These are phyloP conservation scores for Plebejus argus DNA, from an alignment of 2,888 invertebrate species.

Conservation along the genomic window DNA sequence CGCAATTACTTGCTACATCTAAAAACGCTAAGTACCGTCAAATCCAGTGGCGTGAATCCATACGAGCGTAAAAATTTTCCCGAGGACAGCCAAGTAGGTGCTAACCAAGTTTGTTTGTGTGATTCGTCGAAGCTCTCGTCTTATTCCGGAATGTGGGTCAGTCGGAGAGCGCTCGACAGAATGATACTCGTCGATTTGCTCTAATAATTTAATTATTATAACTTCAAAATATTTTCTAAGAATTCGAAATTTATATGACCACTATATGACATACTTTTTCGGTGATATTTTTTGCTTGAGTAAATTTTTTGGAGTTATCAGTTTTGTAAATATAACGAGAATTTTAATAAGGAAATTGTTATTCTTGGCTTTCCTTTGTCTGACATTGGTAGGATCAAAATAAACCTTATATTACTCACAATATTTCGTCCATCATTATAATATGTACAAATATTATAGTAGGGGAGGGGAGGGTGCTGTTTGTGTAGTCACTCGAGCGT, in stretches of 20 bases:
- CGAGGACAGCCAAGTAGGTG: not conserved
- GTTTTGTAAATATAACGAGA: no score
- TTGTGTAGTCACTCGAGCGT: no score
- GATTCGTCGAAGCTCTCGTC: not conserved
- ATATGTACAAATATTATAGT: no score
- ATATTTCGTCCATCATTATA: no score
- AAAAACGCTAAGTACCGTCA: no score
- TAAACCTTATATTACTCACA: no score
- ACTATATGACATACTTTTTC: not conserved
- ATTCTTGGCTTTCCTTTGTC: no score
- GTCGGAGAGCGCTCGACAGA: not conserved
- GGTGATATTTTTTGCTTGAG: not conserved
- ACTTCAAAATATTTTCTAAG: not conserved
- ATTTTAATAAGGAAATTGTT: no score
- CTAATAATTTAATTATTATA: conserved; percentile 12
- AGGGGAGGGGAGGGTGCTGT: no score
- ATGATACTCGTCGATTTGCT: conserved; percentile 5
- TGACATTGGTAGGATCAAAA: no score
- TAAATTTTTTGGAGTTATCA: no score
- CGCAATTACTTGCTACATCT: no score
- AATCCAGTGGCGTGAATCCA: not conserved
- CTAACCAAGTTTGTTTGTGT: not conserved
- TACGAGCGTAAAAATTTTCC: not conserved
- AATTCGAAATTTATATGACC: not conserved
- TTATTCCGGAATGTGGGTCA: not conserved